Evolutionary conservation across 1,140 invertebrate species (phyloP), one percentile per base, ranked within the genome.

Genomic region (Bombyx mandarina): DNA sequence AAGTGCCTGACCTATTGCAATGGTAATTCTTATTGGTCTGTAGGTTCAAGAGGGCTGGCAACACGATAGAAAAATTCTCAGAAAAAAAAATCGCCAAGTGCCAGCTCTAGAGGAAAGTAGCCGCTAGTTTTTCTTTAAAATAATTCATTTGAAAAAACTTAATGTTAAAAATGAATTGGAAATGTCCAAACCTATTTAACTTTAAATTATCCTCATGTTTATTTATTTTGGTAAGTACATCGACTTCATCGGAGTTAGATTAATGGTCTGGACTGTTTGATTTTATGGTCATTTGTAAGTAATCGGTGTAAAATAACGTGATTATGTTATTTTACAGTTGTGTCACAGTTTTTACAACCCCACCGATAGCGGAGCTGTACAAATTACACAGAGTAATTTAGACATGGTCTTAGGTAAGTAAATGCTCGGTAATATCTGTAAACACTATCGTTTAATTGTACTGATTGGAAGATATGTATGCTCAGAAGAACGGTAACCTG

Each of bases 371-470:
- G 94, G 93, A 59, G 94, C 94, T 54, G 90, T 95, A 50, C 88
- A 93, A 73, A 90, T 97, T 68, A 94, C 91, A 58, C 88, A 91
- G 83, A 89, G 91, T 71, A 96, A 95, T 88, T 91, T 96, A 86
- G 94, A 95, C 86, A 92, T 92, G 89, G 93, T 93, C 62, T 89
- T 96, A 89, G 93, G 95, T 96, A 90, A 91, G 88, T 77, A 3
- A 35, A 35, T 5, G 26, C 26, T 35, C 1, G 4, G 4, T 1
- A 35, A 35, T 35, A 35, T 35, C 26, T 35, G 26, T 35, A 35
- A 35, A 35, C 26, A 35, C 26, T 35, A 18, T 18, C 1, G 26
- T 35, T 35, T 35, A 35, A 35, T 35, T 35, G 2, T 35, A 35
- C 2, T 35, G 26, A 2, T 35, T 35, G 26, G 12, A 35, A 35